Conservation (phyloP, 1,140 invertebrate genomes). For the Tetramorium simillimum region DNA sequence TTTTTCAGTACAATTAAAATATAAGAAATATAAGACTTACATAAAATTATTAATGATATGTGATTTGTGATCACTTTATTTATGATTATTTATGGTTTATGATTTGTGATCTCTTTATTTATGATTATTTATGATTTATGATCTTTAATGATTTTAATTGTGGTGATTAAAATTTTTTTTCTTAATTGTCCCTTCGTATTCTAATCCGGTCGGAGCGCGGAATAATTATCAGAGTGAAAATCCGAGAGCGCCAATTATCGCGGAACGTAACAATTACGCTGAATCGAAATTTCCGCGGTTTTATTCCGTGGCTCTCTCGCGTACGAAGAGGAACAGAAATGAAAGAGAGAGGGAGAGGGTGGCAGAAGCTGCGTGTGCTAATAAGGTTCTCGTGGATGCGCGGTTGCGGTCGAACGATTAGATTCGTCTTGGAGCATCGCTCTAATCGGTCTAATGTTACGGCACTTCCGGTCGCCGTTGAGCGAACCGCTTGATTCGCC, state of each 20-base stretch:
- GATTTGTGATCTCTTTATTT: too few relatives aligned
- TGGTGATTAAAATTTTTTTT: too few relatives aligned
- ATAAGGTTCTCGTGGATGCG: background rate
- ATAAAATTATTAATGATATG: too few relatives aligned
- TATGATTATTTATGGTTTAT: too few relatives aligned
- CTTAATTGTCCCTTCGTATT: too few relatives aligned
- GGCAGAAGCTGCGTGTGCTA: background rate
- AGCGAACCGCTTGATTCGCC: background rate
- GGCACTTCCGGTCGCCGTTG: constrained; percentile 41
- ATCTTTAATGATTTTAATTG: too few relatives aligned
- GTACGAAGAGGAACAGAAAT: background rate
- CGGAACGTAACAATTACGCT: background rate
- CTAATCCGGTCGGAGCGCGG: background rate
- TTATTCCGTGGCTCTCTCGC: background rate
- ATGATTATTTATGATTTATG: too few relatives aligned
- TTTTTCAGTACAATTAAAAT: too few relatives aligned
- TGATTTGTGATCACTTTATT: too few relatives aligned
- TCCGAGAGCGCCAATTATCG: background rate
- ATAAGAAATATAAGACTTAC: too few relatives aligned
- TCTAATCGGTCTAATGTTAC: constrained; percentile 33
- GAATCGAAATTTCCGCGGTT: background rate
- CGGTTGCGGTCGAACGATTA: background rate
- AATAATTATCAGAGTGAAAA: background rate
- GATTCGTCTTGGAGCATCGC: background rate
- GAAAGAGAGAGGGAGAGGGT: background rate